These are phyloP conservation scores for Drosophila prosaltans DNA, from an alignment of 1,140 invertebrate genomes.

Conservation along the genomic window DNA sequence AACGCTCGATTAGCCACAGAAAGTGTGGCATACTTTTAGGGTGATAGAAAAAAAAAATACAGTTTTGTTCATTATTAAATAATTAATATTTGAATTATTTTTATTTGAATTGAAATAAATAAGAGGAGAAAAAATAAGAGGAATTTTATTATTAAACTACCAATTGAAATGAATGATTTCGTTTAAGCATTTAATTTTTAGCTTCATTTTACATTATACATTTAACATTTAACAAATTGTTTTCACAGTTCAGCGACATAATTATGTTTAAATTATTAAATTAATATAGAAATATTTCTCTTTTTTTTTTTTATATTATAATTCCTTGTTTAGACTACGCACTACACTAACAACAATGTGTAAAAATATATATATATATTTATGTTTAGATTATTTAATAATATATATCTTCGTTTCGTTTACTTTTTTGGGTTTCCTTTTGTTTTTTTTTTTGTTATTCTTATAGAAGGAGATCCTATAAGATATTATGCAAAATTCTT, in stretches of 20 bases:
- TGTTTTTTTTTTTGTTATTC: constrained; percentile 1
- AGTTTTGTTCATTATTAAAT: background rate
- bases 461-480: constrained; percentile 12
- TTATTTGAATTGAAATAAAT: background rate
- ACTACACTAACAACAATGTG: constrained; percentile 81
- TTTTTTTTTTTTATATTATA: constrained; percentile 40
- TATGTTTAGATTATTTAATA: constrained; percentile 25
- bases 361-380: constrained; percentile 74
- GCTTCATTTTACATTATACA: constrained; percentile 62
- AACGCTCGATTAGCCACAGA: background rate
- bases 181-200: constrained; percentile 40
- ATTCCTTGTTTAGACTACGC: constrained; percentile 66
- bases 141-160: constrained; percentile 15
- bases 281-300: constrained; percentile 36
- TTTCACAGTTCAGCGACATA: constrained; percentile 80
- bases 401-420: constrained; percentile 1
- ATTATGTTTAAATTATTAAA: constrained; percentile 70
- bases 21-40: constrained; percentile 22
- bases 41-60: background rate
- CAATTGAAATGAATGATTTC: constrained; percentile 20
- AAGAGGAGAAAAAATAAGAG: background rate
- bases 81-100: background rate
- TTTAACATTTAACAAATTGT: constrained; percentile 74
- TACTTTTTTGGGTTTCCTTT: constrained; percentile 14
- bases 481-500: constrained; percentile 35